These are phyloP conservation scores for Aradophagus sp. DNA, from an alignment of 1,140 invertebrate species.

Conservation along the genomic window DNA sequence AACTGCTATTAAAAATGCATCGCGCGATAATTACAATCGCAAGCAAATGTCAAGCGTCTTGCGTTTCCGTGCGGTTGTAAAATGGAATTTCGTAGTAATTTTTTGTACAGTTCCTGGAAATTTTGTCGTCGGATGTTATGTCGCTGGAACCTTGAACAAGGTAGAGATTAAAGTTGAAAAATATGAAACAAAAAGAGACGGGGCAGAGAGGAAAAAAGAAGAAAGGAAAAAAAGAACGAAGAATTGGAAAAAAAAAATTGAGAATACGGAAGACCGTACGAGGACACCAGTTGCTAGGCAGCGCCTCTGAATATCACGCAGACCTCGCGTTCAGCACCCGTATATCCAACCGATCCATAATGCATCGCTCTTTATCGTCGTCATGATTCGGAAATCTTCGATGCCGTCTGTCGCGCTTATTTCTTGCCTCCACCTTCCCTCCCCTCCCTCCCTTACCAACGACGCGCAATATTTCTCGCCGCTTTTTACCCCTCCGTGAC, in stretches of 20 bases:
- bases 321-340: constrained; percentile 59
- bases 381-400: constrained; percentile 46
- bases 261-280: constrained; percentile 47
- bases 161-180: constrained; percentile 29
- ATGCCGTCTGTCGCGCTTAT: constrained; percentile 35
- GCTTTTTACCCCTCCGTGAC: too few species aligned
- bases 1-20: too few species aligned
- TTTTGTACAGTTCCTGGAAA: too few species aligned
- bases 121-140: constrained; percentile 5
- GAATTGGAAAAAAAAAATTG: too few species aligned
- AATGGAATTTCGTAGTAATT: too few species aligned
- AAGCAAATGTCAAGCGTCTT: too few species aligned
- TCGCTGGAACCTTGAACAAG: constrained; percentile 17
- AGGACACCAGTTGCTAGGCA: constrained; percentile 74
- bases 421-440: constrained; percentile 19
- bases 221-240: too few species aligned
- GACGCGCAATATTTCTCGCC: constrained; percentile 22
- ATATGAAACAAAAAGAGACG: constrained; percentile 29
- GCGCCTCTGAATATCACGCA: constrained; percentile 66
- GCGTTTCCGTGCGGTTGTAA: too few species aligned
- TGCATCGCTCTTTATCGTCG: constrained; percentile 63
- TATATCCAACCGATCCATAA: constrained; percentile 63
- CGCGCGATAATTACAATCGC: too few species aligned
- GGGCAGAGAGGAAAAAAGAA: too few species aligned
- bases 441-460: too few species aligned